A percentile compares a stretch with the other conserved stretches of the same genome.
Conservation (phyloP, 23 tunicate species). For the Pegea sp. region DNA sequence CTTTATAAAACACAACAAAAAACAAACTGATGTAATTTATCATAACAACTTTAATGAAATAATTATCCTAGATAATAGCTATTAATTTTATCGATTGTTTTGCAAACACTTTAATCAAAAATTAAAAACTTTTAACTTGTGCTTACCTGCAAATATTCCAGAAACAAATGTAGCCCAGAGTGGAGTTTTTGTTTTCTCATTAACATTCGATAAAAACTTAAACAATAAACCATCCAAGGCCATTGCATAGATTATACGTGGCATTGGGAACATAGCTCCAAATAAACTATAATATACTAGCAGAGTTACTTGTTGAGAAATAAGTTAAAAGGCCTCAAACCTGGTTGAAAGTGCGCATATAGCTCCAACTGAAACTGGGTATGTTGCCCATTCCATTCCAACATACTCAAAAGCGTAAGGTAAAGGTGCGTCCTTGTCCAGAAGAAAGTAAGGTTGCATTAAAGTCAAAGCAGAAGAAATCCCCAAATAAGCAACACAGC, state of each 20-base stretch:
- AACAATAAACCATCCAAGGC: conserved; percentile 84
- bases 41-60: too few species aligned
- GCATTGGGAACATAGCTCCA: conserved; percentile 98
- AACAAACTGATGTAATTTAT: too few species aligned
- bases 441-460: conserved; percentile 85
- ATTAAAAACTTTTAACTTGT: too few species aligned
- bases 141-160: conserved; percentile 56
- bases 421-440: conserved; percentile 51
- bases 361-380: conserved; percentile 80
- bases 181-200: conserved; percentile 58
- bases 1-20: too few species aligned
- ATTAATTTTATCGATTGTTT: too few species aligned
- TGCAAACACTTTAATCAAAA: too few species aligned
- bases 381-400: conserved; percentile 69
- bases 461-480: conserved; percentile 70
- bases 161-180: conserved; percentile 65
- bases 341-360: conserved; percentile 91
- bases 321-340: too few species aligned
- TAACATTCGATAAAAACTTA: conserved; percentile 48
- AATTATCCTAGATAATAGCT: too few species aligned
- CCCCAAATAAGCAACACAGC: conserved; percentile 83
- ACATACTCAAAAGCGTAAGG: conserved; percentile 62
- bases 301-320: too few species aligned
- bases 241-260: conserved; percentile 97
- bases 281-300: conserved; percentile 46